These are phyloP conservation scores for Macrotrachela quadricornifera DNA, from an alignment of 1,140 invertebrate genomes.

Conservation along the genomic window DNA sequence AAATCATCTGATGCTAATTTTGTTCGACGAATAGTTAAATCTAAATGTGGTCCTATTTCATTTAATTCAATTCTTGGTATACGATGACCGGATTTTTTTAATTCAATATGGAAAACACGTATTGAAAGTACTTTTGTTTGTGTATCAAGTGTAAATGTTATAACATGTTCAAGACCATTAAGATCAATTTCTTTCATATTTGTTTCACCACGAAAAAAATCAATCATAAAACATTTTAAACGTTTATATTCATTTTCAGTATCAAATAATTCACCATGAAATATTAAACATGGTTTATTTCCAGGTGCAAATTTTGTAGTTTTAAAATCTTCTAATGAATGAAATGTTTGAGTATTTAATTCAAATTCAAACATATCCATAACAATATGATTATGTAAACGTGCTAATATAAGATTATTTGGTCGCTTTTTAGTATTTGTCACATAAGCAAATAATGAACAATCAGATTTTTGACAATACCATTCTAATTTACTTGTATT, in stretches of 20 bases:
- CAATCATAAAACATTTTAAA: slow-evolving; percentile 58
- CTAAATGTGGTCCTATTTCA: slow-evolving; percentile 78
- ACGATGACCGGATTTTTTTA: slow-evolving; percentile 72
- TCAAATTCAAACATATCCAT: slow-evolving; percentile 91
- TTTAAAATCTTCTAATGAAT: slow-evolving; percentile 15
- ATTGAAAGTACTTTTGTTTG: background rate
- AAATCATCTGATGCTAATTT: slow-evolving; percentile 72
- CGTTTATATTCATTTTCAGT: slow-evolving; percentile 48
- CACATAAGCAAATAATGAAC: slow-evolving; percentile 65
- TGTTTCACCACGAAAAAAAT: slow-evolving; percentile 73
- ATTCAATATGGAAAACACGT: slow-evolving; percentile 40
- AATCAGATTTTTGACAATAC: slow-evolving; percentile 61
- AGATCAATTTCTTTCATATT: slow-evolving; percentile 51
- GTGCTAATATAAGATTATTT: slow-evolving; percentile 61
- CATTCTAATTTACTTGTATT: slow-evolving; percentile 37
- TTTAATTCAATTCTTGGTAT: slow-evolving; percentile 69
- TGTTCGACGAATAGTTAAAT: slow-evolving; percentile 58
- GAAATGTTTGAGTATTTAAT: slow-evolving; percentile 30
- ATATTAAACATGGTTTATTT: slow-evolving; percentile 70
- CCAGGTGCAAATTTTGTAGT: slow-evolving; percentile 53
- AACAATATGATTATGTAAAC: slow-evolving; percentile 66
- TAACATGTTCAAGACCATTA: slow-evolving; percentile 71
- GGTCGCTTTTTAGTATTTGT: slow-evolving; percentile 70
- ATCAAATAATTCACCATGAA: slow-evolving; percentile 77
- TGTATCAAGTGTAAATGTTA: slow-evolving; percentile 47